Conservation (phyloP, 2,888 invertebrate genomes). For the Pimpla rufipes region DNA sequence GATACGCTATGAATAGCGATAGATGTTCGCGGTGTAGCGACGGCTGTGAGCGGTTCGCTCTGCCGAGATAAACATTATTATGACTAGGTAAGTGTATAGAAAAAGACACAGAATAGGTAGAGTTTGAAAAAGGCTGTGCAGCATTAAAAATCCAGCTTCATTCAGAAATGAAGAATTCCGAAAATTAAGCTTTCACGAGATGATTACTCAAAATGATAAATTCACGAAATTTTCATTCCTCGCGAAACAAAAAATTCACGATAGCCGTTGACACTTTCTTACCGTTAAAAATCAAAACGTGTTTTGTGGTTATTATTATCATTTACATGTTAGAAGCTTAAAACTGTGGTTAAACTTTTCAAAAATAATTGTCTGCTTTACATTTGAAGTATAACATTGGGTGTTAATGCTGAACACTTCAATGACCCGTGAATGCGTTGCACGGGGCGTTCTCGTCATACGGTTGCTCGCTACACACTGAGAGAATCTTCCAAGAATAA, state of each 20-base stretch:
- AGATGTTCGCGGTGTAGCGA: slow-evolving; percentile 73
- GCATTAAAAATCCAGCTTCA: too few relatives aligned
- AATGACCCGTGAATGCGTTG: slow-evolving; percentile 9
- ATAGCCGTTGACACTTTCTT: too few relatives aligned
- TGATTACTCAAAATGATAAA: too few relatives aligned
- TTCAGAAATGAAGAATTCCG: too few relatives aligned
- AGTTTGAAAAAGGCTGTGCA: too few relatives aligned
- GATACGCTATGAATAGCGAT: slow-evolving; percentile 83
- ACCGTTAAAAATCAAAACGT: too few relatives aligned
- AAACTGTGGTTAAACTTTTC: neutral
- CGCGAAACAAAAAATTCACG: too few relatives aligned
- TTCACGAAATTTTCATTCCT: too few relatives aligned
- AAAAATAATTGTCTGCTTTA: neutral
- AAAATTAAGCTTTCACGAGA: too few relatives aligned
- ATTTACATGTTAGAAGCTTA: neutral
- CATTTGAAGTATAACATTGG: neutral
- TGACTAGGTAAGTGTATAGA: neutral
- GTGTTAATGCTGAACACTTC: neutral
- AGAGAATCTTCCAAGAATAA: slow-evolving; percentile 9
- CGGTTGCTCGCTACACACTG: neutral
- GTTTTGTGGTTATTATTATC: too few relatives aligned
- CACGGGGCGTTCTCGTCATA: slow-evolving; percentile 29
- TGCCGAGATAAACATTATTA: slow-evolving; percentile 33
- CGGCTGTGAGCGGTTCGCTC: slow-evolving; percentile 59
- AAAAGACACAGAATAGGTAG: neutral